These are phyloP conservation scores for Laothoe populi DNA, from an alignment of 2,888 invertebrate genomes.

Conservation along the genomic window DNA sequence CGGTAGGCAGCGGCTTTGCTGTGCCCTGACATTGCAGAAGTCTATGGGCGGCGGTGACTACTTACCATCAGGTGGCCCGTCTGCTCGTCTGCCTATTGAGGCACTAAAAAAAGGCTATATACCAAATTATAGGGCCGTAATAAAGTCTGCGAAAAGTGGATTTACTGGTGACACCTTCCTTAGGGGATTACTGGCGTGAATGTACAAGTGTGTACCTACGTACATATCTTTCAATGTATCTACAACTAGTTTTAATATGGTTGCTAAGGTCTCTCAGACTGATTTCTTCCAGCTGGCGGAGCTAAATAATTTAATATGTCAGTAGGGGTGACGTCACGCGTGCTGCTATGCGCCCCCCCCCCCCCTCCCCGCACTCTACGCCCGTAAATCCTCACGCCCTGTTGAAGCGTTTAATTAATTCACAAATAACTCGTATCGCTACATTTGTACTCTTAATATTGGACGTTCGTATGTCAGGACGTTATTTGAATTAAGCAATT, in stretches of 20 bases:
- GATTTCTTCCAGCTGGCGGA: conserved; percentile 27
- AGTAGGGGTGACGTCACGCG: conserved; percentile 70
- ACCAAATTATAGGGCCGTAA: no score
- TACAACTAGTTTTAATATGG: conserved; percentile 13
- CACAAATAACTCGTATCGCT: conserved; percentile 53
- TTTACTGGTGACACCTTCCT: no score
- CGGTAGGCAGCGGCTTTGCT: no score
- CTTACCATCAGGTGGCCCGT: no score
- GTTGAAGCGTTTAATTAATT: conserved; percentile 81
- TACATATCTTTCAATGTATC: not conserved
- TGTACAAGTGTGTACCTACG: not conserved
- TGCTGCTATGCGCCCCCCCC: conserved; percentile 54
- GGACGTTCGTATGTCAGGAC: conserved; percentile 2
- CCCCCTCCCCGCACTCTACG: conserved; percentile 36
- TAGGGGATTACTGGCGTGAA: no score
- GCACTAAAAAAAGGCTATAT: no score
- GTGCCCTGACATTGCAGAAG: no score
- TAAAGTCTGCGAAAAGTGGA: no score
- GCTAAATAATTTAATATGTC: conserved; percentile 55
- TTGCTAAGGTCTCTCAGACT: conserved; percentile 22
- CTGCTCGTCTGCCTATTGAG: no score
- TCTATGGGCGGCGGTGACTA: no score
- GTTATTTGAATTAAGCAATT: not conserved
- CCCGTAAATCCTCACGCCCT: conserved; percentile 75
- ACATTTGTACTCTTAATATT: conserved; percentile 16